Percentiles rank a stretch among this genome's conserved stretches.
phyloP scores from a whole-genome alignment of 2,797 vertebrate genomes.

The Carduelis carduelis region DNA sequence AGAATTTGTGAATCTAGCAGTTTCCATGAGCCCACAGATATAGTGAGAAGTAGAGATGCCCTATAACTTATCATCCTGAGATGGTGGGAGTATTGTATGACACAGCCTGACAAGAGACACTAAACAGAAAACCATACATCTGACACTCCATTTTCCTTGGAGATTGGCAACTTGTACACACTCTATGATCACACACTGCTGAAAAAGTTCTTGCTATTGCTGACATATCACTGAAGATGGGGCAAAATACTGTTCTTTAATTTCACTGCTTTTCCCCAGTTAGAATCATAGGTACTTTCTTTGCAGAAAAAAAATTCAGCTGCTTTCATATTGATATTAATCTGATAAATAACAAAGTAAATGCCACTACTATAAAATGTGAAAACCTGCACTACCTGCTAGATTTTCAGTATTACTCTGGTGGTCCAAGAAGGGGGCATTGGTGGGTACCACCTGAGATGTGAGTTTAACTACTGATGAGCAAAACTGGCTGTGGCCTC shows the following conservation, averaged over 20 bases:
- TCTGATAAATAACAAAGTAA: neutral
- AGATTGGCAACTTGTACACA: neutral
- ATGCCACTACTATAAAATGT: neutral
- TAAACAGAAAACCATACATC: neutral
- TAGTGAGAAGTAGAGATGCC: neutral
- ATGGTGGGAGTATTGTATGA: neutral
- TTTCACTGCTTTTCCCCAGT: neutral
- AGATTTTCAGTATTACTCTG: neutral
- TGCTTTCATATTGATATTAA: neutral
- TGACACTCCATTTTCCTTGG: slow-evolving; percentile 31
- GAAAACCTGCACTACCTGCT: neutral
- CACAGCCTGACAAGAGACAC: slow-evolving; percentile 12
- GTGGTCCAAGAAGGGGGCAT: neutral
- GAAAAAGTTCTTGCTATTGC: neutral
- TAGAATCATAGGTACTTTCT: neutral
- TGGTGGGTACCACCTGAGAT: neutral
- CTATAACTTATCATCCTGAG: neutral
- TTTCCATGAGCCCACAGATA: neutral
- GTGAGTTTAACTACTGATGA: neutral
- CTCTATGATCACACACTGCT: neutral
- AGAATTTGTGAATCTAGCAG: neutral
- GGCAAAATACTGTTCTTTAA: neutral
- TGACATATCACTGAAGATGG: neutral
- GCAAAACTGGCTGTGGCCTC: neutral
- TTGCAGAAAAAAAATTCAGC: neutral